These are phyloP conservation scores for Unio delphinus DNA, from an alignment of 2,888 invertebrate species.

Conservation along the genomic window DNA sequence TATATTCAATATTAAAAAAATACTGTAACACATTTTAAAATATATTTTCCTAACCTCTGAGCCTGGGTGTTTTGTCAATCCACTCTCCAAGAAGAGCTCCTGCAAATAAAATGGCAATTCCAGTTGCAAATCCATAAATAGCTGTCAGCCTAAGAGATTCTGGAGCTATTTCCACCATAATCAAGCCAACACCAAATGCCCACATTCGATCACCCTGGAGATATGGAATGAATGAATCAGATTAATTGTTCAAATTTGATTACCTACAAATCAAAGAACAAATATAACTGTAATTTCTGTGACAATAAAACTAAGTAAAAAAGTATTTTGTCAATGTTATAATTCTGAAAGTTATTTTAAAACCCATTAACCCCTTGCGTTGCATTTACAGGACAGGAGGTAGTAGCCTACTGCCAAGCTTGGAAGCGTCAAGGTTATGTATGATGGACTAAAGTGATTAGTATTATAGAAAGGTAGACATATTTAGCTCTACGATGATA, in stretches of 20 bases:
- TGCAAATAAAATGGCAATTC: constrained; percentile 70
- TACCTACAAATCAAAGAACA: too few relatives aligned
- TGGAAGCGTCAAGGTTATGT: too few relatives aligned
- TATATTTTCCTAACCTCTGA: constrained; percentile 65
- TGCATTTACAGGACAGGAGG: too few relatives aligned
- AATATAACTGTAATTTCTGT: too few relatives aligned
- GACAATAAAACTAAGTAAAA: too few relatives aligned
- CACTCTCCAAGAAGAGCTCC: constrained; percentile 74
- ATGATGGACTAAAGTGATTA: too few relatives aligned
- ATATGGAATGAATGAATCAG: background rate
- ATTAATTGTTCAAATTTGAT: background rate
- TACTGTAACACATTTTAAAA: background rate
- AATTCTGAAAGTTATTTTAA: too few relatives aligned
- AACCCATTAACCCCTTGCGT: too few relatives aligned
- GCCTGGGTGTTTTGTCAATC: constrained; percentile 73
- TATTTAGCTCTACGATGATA: too few relatives aligned
- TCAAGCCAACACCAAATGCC: constrained; percentile 74
- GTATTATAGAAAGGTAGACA: too few relatives aligned
- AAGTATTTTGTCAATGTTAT: too few relatives aligned
- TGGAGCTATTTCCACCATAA: constrained; percentile 71
- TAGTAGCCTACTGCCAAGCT: too few relatives aligned
- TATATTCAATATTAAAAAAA: background rate
- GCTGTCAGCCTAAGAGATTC: constrained; percentile 72
- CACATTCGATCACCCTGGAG: constrained; percentile 75
- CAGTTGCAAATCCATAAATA: constrained; percentile 72